These are phyloP conservation scores for Leptinotarsa texana DNA, from an alignment of 1,140 invertebrate species.

Conservation along the genomic window DNA sequence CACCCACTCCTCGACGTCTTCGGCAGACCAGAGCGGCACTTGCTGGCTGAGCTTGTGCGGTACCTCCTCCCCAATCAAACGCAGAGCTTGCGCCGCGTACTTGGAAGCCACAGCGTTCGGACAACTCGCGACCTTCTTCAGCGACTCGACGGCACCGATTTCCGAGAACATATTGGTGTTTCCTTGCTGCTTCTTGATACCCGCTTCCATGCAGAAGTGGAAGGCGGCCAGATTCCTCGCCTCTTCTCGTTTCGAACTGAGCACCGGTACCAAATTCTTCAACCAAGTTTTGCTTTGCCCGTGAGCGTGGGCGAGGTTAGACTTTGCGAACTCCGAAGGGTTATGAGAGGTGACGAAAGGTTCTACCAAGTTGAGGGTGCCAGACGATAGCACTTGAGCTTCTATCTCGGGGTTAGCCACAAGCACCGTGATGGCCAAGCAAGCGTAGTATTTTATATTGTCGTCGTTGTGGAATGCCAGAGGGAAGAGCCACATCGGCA, in stretches of 20 bases:
- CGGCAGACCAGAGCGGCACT: constrained; percentile 94
- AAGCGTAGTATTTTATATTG: constrained; percentile 97
- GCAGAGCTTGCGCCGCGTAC: constrained; percentile 93
- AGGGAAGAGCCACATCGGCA: constrained; percentile 98
- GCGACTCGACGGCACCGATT: constrained; percentile 92
- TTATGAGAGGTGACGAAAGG: constrained; percentile 94
- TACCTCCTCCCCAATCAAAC: constrained; percentile 94
- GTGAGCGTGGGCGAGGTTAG: constrained; percentile 89
- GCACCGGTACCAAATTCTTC: constrained; percentile 88
- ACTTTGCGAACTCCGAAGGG: constrained; percentile 93
- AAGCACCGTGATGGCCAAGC: constrained; percentile 93
- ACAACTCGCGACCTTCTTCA: constrained; percentile 96
- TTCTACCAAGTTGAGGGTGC: constrained; percentile 93
- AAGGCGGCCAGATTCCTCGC: constrained; percentile 96
- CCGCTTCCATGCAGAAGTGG: constrained; percentile 99
- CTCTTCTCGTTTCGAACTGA: constrained; percentile 94
- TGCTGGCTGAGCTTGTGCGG: constrained; percentile 97
- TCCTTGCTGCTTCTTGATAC: constrained; percentile 95
- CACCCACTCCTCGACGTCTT: constrained; percentile 97
- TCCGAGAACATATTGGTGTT: constrained; percentile 93
- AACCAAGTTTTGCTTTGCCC: constrained; percentile 97
- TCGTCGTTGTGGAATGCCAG: constrained; percentile 96
- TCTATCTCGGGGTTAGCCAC: constrained; percentile 99
- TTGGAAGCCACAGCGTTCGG: constrained; percentile 97
- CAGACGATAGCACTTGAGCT: constrained; percentile 92